These are phyloP conservation scores for Drosophila subquinaria DNA, from an alignment of 2,888 invertebrate genomes.

Conservation along the genomic window DNA sequence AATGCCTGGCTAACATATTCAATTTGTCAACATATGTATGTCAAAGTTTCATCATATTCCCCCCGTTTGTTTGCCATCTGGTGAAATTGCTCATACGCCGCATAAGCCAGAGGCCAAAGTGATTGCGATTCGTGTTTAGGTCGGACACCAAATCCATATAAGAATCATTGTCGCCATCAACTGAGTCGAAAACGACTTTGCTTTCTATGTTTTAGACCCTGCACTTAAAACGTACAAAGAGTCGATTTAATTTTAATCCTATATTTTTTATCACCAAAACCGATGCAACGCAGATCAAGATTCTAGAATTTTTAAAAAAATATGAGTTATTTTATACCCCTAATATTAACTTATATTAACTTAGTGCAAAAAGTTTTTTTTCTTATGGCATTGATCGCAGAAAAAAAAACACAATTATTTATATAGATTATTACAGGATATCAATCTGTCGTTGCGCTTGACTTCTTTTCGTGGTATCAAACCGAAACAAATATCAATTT, in stretches of 20 bases:
- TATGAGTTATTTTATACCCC: too few species aligned
- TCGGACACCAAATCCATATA: background rate
- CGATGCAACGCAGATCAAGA: too few species aligned
- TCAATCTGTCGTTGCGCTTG: too few species aligned
- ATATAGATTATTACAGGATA: too few species aligned
- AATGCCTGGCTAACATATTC: constrained; percentile 56
- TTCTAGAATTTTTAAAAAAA: too few species aligned
- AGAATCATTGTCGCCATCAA: constrained; percentile 45
- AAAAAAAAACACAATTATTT: too few species aligned
- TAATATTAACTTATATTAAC: too few species aligned
- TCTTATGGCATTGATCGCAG: too few species aligned
- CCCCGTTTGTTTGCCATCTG: background rate
- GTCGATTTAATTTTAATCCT: background rate
- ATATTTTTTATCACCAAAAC: too few species aligned
- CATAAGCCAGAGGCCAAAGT: constrained; percentile 5
- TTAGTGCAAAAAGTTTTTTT: too few species aligned
- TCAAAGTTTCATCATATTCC: background rate
- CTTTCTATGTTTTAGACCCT: constrained; percentile 44
- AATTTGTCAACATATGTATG: constrained; percentile 62
- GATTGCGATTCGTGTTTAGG: background rate
- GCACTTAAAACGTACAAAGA: background rate
- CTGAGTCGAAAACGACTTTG: constrained; percentile 46
- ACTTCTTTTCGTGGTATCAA: too few species aligned
- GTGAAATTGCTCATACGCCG: constrained; percentile 13
- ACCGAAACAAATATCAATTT: too few species aligned